A percentile compares a stretch with the other conserved stretches of the same genome.
Evolutionary conservation across 1,140 invertebrate genomes (phyloP).

Genomic region (Halotydeus destructor): DNA sequence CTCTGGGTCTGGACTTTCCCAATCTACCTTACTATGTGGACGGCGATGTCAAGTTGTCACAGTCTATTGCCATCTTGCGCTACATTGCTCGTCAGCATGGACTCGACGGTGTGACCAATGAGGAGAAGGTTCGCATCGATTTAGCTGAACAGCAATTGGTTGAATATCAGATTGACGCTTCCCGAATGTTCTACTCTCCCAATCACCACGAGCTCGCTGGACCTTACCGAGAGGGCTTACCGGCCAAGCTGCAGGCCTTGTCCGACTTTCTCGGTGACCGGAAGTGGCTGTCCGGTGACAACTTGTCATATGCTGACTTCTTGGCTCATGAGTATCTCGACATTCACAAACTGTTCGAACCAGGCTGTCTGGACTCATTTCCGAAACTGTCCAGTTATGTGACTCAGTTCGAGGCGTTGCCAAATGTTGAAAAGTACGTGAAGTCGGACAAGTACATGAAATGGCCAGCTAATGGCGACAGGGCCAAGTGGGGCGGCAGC

Average conservation of each 20-base stretch:
- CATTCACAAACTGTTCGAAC: slow-evolving; percentile 23
- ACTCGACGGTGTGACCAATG: slow-evolving; percentile 23
- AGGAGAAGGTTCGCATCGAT: slow-evolving; percentile 26
- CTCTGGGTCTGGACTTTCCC: slow-evolving; percentile 22
- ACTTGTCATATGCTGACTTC: slow-evolving; percentile 31
- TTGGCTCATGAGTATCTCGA: slow-evolving; percentile 30
- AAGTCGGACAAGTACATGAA: slow-evolving; percentile 23
- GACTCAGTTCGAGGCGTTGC: slow-evolving; percentile 23
- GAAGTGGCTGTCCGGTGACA: slow-evolving; percentile 27
- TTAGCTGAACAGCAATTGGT: slow-evolving; percentile 26
- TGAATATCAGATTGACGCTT: slow-evolving; percentile 26
- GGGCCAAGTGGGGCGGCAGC: slow-evolving; percentile 1
- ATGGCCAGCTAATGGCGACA: slow-evolving; percentile 12
- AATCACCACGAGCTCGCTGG: slow-evolving; percentile 16
- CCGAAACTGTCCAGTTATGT: slow-evolving; percentile 26
- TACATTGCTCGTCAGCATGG: slow-evolving; percentile 26
- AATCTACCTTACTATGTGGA: slow-evolving; percentile 21
- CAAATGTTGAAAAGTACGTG: slow-evolving; percentile 24
- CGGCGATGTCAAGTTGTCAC: slow-evolving; percentile 17
- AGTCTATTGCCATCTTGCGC: slow-evolving; percentile 30
- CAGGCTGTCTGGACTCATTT: slow-evolving; percentile 24
- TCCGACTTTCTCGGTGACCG: slow-evolving; percentile 23
- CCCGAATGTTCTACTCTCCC: slow-evolving; percentile 15
- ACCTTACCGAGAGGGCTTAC: slow-evolving; percentile 18
- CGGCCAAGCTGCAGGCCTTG: slow-evolving; percentile 22